Evolutionary conservation across 2,113 vertebrate species (phyloP).

Genomic region (Oreochromis tanganicae): DNA sequence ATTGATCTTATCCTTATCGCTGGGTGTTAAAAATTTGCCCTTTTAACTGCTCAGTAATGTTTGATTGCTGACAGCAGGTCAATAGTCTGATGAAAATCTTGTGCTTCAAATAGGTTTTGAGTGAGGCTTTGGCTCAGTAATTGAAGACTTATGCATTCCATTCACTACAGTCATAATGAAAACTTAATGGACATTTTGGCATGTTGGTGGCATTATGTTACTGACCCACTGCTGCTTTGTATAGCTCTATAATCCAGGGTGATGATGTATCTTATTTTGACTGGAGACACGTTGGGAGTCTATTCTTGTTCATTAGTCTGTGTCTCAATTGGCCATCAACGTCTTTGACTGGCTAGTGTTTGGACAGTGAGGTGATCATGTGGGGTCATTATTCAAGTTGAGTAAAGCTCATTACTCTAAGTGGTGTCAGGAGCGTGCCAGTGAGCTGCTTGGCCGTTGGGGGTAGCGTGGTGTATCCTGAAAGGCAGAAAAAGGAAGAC

Average conservation of each 20-base stretch:
- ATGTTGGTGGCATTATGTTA: constrained; percentile 4
- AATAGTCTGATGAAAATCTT: neutral
- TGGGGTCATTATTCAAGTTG: constrained; percentile 41
- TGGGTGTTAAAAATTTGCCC: neutral
- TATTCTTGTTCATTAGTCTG: constrained; percentile 29
- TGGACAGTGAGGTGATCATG: constrained; percentile 22
- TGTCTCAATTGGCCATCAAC: constrained; percentile 4
- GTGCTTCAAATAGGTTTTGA: constrained; percentile 1
- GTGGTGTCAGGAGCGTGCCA: constrained; percentile 12
- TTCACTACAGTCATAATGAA: constrained; percentile 37
- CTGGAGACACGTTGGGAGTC: neutral
- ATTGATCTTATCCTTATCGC: neutral
- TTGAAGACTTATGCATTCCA: constrained; percentile 7
- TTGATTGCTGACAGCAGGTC: neutral
- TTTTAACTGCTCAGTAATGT: neutral
- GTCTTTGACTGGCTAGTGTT: constrained; percentile 16
- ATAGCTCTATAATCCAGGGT: neutral
- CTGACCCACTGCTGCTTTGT: neutral
- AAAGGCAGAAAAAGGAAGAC: neutral
- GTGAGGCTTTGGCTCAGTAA: neutral
- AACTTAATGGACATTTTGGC: constrained; percentile 42
- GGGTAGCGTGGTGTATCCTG: neutral
- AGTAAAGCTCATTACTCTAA: constrained; percentile 43
- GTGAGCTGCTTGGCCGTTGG: neutral
- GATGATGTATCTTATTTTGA: neutral